These are phyloP conservation scores for Apteryx mantelli DNA, from an alignment of 2,113 vertebrate species.

Conservation along the genomic window DNA sequence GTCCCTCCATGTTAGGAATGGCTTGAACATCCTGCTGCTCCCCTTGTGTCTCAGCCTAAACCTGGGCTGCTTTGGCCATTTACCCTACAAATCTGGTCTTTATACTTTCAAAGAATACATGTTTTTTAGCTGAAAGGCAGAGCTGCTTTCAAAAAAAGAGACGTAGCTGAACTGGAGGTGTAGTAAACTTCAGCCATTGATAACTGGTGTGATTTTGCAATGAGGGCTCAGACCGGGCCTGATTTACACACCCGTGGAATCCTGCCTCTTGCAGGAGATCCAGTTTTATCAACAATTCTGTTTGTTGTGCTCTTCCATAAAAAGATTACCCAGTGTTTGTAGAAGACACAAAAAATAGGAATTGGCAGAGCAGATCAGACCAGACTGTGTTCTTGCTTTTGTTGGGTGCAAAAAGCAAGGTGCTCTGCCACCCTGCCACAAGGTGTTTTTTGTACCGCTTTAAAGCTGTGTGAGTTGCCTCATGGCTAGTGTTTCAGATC, in stretches of 20 bases:
- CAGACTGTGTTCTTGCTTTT: background rate
- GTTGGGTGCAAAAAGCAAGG: background rate
- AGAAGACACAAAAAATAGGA: background rate
- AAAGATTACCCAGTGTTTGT: background rate
- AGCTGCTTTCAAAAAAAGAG: background rate
- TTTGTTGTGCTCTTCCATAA: background rate
- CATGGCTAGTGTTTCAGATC: background rate
- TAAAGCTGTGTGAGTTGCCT: background rate
- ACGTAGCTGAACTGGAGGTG: background rate
- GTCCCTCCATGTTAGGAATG: background rate
- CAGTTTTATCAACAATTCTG: background rate
- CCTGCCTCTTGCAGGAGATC: background rate
- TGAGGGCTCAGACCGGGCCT: background rate
- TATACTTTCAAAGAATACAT: background rate
- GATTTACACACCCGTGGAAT: rapidly evolving
- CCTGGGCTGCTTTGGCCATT: background rate
- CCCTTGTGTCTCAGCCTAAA: background rate
- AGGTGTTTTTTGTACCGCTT: background rate
- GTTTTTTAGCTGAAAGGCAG: background rate
- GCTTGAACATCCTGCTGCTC: background rate
- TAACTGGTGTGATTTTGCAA: background rate
- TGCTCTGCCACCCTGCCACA: background rate
- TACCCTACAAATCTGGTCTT: background rate
- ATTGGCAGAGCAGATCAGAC: background rate
- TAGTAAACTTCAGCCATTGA: background rate